Base-by-base conservation (phyloP, 2,797 vertebrate genomes). In the Galago senegalensis region DNA sequence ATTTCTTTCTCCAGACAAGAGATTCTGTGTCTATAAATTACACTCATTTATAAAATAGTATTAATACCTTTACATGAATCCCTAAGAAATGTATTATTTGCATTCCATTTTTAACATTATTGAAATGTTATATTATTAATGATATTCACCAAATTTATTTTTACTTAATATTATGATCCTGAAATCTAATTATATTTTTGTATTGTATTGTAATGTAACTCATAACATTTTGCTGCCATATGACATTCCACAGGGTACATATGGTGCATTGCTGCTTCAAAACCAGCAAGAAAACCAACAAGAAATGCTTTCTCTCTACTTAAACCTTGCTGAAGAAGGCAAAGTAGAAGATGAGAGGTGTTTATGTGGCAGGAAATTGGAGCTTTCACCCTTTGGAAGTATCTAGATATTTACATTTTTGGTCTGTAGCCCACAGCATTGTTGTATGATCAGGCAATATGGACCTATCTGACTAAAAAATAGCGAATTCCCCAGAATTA, bases 211-310 rank as follows among this genome's bases (percentile, higher is more conserved):
- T 77, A 18, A 5, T 73, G 3, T 43, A 80, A 63, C 63, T 40
- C n/a, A 73, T 5, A 56, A 37, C 5, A 7, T 31, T 56, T 67
- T 29, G 53, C 25, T 84, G 9, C 23, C 56, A n/a, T 67, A 17
- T 87, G 37, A 49, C 73, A 31, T 43, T 43, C 34, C 25, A 31
- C 0, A 18, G 25, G n/a, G 27, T 49, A 63, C 25, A 58, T 65
- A n/a, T 56, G 4, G 7, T 16, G 6, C 17, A 43, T 6, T 88
- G 23, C 23, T 87, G 1, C 70, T 87, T 16, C 18, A 27, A 84
- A 97, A 75, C 34, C 7, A 75, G 12, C 46, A 87, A 69, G 11
- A 27, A 84, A 97, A 75, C n/a, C 7, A 75, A 9, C 46, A 87
- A 69, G 11, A 23, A 46, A 11, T 25, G 5, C 21, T 46, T 2